Percentiles rank a stretch among this genome's conserved stretches.
Evolutionary conservation across 1,140 invertebrate genomes (phyloP).

Genomic region (Magallana ariakensis): DNA sequence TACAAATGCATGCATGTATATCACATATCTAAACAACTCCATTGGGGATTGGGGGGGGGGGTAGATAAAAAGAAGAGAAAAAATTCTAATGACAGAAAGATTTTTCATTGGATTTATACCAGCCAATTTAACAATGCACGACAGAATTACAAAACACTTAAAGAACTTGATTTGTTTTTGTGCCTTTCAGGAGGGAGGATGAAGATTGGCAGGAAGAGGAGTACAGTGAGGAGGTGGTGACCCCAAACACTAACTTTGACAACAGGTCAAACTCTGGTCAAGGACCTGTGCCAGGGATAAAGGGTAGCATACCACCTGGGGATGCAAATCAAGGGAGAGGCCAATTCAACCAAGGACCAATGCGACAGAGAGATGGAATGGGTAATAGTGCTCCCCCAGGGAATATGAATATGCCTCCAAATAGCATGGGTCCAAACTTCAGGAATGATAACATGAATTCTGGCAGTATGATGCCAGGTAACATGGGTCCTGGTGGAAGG

Average conservation of each 20-base stretch:
- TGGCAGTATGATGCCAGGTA: slow-evolving; percentile 44
- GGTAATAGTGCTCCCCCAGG: not conserved
- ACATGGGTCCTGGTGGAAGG: slow-evolving; percentile 7
- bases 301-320: slow-evolving; percentile 36
- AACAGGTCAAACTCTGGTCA: slow-evolving; percentile 1
- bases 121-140: not conserved
- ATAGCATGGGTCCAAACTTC: not conserved
- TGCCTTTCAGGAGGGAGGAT: not conserved
- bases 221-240: not conserved
- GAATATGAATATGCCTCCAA: slow-evolving; percentile 34
- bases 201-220: slow-evolving; percentile 31
- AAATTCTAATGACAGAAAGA: no score
- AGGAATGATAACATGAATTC: not conserved
- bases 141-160: slow-evolving; percentile 17
- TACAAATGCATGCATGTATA: no score
- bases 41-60: no score
- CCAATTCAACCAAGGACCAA: slow-evolving; percentile 11
- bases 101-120: no score
- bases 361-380: slow-evolving; percentile 26
- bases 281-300: slow-evolving; percentile 10
- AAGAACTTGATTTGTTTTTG: not conserved
- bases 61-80: no score
- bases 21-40: no score
- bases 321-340: slow-evolving; percentile 25
- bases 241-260: slow-evolving; percentile 12